Conservation (phyloP, 2,797 vertebrate species). For the Coregonus suidteri region DNA sequence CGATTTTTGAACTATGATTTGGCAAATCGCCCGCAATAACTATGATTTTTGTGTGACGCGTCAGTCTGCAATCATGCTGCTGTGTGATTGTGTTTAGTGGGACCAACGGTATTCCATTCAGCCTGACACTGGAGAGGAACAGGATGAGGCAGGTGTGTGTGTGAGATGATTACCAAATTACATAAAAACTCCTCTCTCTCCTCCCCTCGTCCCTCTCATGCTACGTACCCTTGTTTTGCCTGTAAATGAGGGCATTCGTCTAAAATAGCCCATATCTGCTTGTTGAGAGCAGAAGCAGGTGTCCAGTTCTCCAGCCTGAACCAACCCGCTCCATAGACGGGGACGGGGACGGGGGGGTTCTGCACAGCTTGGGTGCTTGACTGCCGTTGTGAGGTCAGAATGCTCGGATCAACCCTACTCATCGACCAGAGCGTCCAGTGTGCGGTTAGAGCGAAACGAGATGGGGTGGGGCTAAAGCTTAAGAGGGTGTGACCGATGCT, state of each 20-base stretch:
- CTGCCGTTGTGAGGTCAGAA: no score
- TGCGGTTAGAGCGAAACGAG: no score
- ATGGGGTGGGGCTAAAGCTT: no score
- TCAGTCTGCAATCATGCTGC: no score
- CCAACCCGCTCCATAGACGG: not conserved
- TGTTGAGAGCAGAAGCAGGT: slow-evolving; percentile 21
- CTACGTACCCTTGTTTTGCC: slow-evolving; percentile 30
- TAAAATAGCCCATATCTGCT: slow-evolving; percentile 43
- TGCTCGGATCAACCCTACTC: no score
- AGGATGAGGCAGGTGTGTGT: not conserved
- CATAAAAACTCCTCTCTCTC: not conserved
- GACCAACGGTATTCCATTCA: not conserved
- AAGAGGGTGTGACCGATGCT: no score
- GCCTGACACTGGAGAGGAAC: not conserved
- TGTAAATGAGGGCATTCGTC: slow-evolving; percentile 35
- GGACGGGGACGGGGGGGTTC: no score
- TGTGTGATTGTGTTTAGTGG: not conserved
- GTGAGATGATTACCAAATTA: not conserved
- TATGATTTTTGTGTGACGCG: not conserved
- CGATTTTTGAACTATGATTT: not conserved
- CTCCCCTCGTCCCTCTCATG: not conserved
- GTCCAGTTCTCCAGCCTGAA: slow-evolving; percentile 28
- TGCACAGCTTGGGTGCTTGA: no score
- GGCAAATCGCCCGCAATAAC: no score
- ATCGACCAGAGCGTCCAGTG: no score